Evolutionary conservation across 2,113 vertebrate genomes (phyloP).

Genomic region (Hyperopisus bebe): DNA sequence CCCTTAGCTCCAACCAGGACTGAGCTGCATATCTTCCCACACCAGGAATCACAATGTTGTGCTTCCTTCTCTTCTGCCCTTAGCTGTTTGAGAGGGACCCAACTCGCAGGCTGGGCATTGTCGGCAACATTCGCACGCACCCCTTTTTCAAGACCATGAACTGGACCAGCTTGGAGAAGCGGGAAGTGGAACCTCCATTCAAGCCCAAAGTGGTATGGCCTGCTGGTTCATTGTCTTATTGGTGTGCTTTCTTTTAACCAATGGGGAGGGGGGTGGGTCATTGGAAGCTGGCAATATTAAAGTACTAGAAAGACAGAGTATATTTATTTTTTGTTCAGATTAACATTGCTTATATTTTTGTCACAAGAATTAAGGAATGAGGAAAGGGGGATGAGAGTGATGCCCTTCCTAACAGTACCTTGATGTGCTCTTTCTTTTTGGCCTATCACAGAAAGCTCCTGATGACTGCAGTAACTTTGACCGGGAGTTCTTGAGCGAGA

Average conservation of each 20-base stretch:
- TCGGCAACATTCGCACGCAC: conserved; percentile 75
- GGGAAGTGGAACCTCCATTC: conserved; percentile 79
- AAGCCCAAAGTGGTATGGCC: conserved; percentile 88
- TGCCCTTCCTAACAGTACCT: background rate
- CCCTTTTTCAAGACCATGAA: conserved; percentile 86
- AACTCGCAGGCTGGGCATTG: conserved; percentile 73
- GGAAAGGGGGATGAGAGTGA: background rate
- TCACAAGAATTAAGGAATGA: background rate
- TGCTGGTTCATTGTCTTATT: background rate
- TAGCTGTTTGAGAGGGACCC: conserved; percentile 92
- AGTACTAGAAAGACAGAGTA: background rate
- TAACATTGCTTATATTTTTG: background rate
- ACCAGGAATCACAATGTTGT: background rate
- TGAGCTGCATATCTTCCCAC: background rate
- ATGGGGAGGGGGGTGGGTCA: background rate
- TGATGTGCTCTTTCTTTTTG: conserved; percentile 15
- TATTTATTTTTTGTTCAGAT: background rate
- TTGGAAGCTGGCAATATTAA: background rate
- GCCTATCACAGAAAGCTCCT: conserved; percentile 70
- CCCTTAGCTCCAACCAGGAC: background rate
- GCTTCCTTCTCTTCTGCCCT: conserved; percentile 27
- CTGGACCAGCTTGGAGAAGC: conserved; percentile 78
- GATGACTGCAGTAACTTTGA: conserved; percentile 94
- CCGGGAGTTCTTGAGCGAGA: conserved; percentile 89
- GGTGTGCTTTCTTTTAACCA: background rate